Conservation (phyloP, 2,797 vertebrate genomes). For the Sebastes hopkinsi region DNA sequence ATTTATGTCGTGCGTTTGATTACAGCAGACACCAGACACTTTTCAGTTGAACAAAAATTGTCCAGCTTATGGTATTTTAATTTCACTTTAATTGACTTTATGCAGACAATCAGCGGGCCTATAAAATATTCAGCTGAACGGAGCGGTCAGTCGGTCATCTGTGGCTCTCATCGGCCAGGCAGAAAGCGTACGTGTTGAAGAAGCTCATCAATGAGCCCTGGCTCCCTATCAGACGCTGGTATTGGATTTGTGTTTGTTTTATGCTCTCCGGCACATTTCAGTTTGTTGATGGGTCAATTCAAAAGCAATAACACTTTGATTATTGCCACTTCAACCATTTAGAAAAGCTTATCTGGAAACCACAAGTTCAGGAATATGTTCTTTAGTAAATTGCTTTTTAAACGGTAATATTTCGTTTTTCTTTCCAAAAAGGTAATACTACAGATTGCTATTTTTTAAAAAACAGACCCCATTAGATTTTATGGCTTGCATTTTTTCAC, state of each 20-base stretch:
- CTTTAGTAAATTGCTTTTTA: not conserved
- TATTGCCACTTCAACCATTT: not conserved
- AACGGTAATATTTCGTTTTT: not conserved
- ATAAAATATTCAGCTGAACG: conserved; percentile 23
- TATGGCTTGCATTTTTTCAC: not conserved
- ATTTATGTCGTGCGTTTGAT: not conserved
- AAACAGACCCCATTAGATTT: not conserved
- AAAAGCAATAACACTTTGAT: conserved; percentile 12
- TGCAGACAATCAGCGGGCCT: conserved; percentile 3
- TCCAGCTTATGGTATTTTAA: conserved; percentile 2
- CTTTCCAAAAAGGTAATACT: not conserved
- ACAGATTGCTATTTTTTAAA: not conserved
- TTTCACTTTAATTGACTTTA: conserved; percentile 27
- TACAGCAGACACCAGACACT: not conserved
- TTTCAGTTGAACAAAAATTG: not conserved
- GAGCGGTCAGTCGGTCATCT: not conserved
- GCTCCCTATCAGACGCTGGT: not conserved
- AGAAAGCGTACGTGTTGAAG: not conserved
- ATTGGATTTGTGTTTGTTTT: conserved; percentile 10
- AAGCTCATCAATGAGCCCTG: not conserved
- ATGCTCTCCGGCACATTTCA: not conserved
- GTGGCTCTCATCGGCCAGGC: not conserved
- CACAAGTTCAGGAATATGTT: not conserved
- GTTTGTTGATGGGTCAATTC: conserved; percentile 3
- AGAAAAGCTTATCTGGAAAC: not conserved